Conservation (phyloP, 1,140 invertebrate species). For the Halesus radiatus region DNA sequence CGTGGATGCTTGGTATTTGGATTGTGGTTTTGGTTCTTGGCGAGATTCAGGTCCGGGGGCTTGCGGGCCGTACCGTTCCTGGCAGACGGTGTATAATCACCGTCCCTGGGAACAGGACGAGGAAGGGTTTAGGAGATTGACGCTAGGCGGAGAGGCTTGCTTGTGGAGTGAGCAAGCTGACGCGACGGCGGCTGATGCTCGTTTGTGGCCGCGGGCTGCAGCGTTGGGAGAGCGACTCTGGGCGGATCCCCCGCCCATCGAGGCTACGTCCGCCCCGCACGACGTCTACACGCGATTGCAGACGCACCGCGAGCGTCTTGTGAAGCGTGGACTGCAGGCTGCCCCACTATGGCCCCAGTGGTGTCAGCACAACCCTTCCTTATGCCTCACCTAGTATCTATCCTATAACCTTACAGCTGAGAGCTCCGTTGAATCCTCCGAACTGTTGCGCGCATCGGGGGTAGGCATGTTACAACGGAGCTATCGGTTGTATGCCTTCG, state of each 20-base stretch:
- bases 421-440: too few species aligned
- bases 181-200: slow-evolving; percentile 74
- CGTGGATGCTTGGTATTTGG: slow-evolving; percentile 88
- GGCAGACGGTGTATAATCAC: slow-evolving; percentile 88
- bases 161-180: slow-evolving; percentile 81
- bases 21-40: slow-evolving; percentile 88
- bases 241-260: slow-evolving; percentile 65
- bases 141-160: slow-evolving; percentile 82
- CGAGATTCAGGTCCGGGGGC: slow-evolving; percentile 77
- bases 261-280: slow-evolving; percentile 62
- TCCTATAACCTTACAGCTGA: too few species aligned
- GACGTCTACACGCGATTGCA: slow-evolving; percentile 78
- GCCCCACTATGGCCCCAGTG: slow-evolving; percentile 82
- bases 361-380: slow-evolving; percentile 81
- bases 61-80: slow-evolving; percentile 85
- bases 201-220: slow-evolving; percentile 79
- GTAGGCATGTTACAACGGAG: too few species aligned
- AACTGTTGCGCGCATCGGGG: too few species aligned
- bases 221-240: slow-evolving; percentile 78
- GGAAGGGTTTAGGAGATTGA: slow-evolving; percentile 74
- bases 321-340: slow-evolving; percentile 74
- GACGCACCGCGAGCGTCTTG: slow-evolving; percentile 75
- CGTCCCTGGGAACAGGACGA: slow-evolving; percentile 76
- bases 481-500: too few species aligned
- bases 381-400: slow-evolving; percentile 70